Evolutionary conservation across 2,888 invertebrate genomes (phyloP), one percentile per base, ranked within the genome.

Genomic region (Acanthosoma haemorrhoidale): DNA sequence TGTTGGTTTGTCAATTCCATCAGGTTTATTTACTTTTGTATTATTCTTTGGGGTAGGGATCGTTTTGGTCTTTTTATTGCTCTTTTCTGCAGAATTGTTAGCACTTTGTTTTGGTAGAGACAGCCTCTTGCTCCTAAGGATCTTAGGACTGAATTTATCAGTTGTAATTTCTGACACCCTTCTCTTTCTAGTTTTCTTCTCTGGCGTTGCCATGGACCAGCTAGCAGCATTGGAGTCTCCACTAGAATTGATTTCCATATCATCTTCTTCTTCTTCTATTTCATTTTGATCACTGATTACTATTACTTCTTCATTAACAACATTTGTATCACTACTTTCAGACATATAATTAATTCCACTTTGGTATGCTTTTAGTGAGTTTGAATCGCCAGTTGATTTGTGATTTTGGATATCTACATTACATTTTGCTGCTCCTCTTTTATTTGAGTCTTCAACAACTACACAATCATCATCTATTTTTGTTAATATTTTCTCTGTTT

Each of bases 71-170:
- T 25, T 64, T 64, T 41, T 64, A 15, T 64, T 64, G 5, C 8
- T 57, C 9, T 25, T 32, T 51, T 21, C 18, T 4, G 6, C 31
- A 59, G 39, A 18, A 13, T n/a, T 59, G 21, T 68, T 59, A 29
- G 58, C 29, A 25, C n/a, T 59, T 16, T n/a, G 13, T 51, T 39
- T 59, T 3, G 41, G 15, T 16, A 59, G 25, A 21, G 68, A 68
- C n/a, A 68, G 29, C 9, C 68, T 58, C 36, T 59, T 58, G 34
- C 68, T 68, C 59, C 68, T 18, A 1, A 68, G 68, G 25, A 34
- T 11, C 25, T 68, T 68, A 2, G 68, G 68, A 21, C 68, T 68
- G 21, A 59, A 68, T 34, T 34, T 31, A 13, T 58, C 34, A 21
- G 4, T 29, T 2, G 4, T 25, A 3, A 34, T 25, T 38, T 68